These are phyloP conservation scores for Dione juno DNA, from an alignment of 2,888 invertebrate genomes.

Conservation along the genomic window DNA sequence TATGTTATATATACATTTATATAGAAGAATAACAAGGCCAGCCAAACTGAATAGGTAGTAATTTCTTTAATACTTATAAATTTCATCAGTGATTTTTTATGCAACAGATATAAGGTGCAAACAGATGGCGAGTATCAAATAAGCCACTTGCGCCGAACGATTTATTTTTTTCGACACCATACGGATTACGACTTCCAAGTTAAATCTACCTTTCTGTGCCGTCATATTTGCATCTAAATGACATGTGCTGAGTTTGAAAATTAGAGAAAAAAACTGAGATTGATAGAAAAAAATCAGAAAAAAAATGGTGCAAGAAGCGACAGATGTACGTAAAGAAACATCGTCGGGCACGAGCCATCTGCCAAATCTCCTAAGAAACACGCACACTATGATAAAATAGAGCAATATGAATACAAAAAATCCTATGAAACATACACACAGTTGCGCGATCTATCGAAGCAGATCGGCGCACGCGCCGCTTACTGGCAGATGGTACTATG, in stretches of 20 bases:
- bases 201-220: slow-evolving; percentile 65
- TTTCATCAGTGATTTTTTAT: slow-evolving; percentile 26
- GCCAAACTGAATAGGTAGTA: background rate
- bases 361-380: slow-evolving; percentile 78
- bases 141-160: slow-evolving; percentile 75
- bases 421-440: slow-evolving; percentile 58
- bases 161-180: slow-evolving; percentile 77
- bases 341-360: slow-evolving; percentile 80
- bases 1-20: background rate
- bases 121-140: slow-evolving; percentile 69
- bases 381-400: slow-evolving; percentile 63
- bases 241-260: slow-evolving; percentile 68
- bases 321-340: slow-evolving; percentile 79
- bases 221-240: slow-evolving; percentile 80
- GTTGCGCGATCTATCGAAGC: slow-evolving; percentile 68
- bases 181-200: slow-evolving; percentile 67
- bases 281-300: slow-evolving; percentile 61
- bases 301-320: slow-evolving; percentile 72
- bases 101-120: slow-evolving; percentile 36
- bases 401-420: slow-evolving; percentile 59
- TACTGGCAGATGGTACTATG: slow-evolving; percentile 71
- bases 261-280: slow-evolving; percentile 53
- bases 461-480: slow-evolving; percentile 72
- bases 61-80: slow-evolving; percentile 6
- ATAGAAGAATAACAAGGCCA: background rate